Conservation (phyloP, 2,113 vertebrate genomes). For the Tragulus kanchil region DNA sequence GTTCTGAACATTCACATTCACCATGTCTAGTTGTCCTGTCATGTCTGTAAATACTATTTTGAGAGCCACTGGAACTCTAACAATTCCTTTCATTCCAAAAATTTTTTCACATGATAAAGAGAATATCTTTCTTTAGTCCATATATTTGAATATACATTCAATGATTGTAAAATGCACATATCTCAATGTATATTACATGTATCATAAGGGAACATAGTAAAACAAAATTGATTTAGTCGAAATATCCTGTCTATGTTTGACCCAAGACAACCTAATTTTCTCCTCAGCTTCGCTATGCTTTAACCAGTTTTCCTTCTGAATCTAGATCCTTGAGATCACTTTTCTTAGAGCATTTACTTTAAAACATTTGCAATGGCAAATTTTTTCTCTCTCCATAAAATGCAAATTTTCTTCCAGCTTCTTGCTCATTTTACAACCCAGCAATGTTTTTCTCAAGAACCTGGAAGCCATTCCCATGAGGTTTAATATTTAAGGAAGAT, state of each 20-base stretch:
- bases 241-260: neutral
- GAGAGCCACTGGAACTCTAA: neutral
- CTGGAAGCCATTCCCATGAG: neutral
- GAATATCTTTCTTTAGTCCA: neutral
- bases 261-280: neutral
- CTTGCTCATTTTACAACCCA: neutral
- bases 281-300: neutral
- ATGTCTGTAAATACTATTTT: neutral
- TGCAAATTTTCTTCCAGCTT: neutral
- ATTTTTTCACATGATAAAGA: neutral
- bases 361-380: neutral
- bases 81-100: neutral
- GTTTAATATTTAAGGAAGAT: neutral
- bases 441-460: neutral
- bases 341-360: neutral
- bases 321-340: neutral
- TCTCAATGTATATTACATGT: too few species aligned
- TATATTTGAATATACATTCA: neutral
- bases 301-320: neutral
- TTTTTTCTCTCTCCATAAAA: neutral
- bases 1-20: neutral
- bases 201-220: neutral
- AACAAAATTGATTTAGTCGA: neutral
- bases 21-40: neutral
- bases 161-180: neutral